Conservation (phyloP, 1,140 invertebrate genomes). For the Lucilia cuprina region DNA sequence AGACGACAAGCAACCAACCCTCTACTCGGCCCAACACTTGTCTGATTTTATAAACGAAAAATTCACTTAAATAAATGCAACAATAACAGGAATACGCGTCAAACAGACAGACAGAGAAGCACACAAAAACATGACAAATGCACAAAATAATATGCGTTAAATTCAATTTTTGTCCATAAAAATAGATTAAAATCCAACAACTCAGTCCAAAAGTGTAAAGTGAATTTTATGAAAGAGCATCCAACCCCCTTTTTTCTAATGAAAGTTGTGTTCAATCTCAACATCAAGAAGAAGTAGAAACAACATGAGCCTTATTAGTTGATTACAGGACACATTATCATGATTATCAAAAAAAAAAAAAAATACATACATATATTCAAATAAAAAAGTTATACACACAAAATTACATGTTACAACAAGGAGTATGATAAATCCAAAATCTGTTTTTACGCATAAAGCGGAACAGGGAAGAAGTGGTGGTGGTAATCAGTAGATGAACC, state of each 20-base stretch:
- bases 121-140: slow-evolving; percentile 23
- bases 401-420: not conserved
- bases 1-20: not conserved
- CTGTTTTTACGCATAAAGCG: not conserved
- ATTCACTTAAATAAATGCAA: slow-evolving; percentile 35
- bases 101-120: too few species aligned
- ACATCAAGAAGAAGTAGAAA: slow-evolving; percentile 16
- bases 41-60: slow-evolving; percentile 27
- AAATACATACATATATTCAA: too few species aligned
- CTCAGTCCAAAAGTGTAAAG: not conserved
- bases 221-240: not conserved
- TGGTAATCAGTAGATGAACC: not conserved
- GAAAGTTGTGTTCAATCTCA: not conserved
- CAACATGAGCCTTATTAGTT: slow-evolving; percentile 62
- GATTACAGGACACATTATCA: slow-evolving; percentile 63
- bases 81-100: not conserved
- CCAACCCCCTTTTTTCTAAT: not conserved
- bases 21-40: not conserved
- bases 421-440: not conserved
- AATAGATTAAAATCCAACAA: slow-evolving; percentile 32
- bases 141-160: slow-evolving; percentile 60
- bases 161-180: slow-evolving; percentile 53
- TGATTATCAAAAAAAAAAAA: slow-evolving; percentile 53
- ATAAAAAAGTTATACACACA: slow-evolving; percentile 30
- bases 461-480: not conserved